These are phyloP conservation scores for Brachylomia viminalis DNA, from an alignment of 2,888 invertebrate genomes.

Conservation along the genomic window DNA sequence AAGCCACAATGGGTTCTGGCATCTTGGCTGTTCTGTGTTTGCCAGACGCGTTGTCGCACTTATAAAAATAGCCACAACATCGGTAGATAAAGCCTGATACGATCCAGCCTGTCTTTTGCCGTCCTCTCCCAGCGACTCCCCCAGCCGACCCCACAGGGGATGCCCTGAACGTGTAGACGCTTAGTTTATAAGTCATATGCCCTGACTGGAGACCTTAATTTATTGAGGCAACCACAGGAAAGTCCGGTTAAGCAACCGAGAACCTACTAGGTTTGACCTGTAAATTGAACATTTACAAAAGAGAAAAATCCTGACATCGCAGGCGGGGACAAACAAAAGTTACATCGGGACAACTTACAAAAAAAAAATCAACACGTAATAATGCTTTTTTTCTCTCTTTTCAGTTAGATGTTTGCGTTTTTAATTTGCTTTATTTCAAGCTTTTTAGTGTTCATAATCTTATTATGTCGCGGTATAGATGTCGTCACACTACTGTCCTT, in stretches of 20 bases:
- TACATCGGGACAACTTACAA: too few species aligned
- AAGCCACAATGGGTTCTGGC: neutral
- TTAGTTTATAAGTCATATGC: neutral
- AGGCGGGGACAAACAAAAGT: too few species aligned
- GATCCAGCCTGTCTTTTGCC: too few species aligned
- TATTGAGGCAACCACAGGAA: neutral
- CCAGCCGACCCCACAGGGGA: neutral
- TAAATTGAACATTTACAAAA: neutral
- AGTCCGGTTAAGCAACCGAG: neutral
- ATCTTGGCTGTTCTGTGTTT: neutral
- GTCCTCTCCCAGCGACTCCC: neutral
- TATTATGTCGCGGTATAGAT: too few species aligned
- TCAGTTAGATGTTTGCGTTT: too few species aligned
- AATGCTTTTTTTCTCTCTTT: too few species aligned
- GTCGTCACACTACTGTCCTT: too few species aligned
- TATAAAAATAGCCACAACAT: neutral
- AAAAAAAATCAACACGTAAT: too few species aligned
- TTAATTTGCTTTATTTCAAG: too few species aligned
- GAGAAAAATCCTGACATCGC: too few species aligned
- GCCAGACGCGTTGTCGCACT: neutral
- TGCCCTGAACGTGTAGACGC: neutral
- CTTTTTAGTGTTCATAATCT: too few species aligned
- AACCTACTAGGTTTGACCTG: neutral
- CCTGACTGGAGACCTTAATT: neutral
- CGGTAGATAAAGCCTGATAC: neutral